Conservation (phyloP, 35 echinoderm and acorn worm genomes). For the Amphiura filiformis region DNA sequence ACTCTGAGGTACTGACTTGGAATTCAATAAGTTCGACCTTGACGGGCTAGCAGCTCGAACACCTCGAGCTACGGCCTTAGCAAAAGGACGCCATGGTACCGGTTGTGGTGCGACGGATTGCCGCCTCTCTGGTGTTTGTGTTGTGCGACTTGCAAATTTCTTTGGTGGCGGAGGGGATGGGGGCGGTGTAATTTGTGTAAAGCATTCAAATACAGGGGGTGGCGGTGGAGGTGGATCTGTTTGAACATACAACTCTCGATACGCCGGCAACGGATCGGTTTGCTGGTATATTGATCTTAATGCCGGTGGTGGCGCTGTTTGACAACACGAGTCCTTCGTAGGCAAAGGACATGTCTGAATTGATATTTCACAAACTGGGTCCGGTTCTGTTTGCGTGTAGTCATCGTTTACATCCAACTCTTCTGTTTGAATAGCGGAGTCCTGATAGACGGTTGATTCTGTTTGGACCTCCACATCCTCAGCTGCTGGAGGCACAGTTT, state of each 20-base stretch:
- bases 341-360: not conserved
- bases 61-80: no score
- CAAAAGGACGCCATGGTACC: not conserved
- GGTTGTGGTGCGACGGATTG: not conserved
- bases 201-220: not conserved
- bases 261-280: not conserved
- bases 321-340: not conserved
- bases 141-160: not conserved
- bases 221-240: not conserved
- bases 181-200: not conserved
- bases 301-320: not conserved
- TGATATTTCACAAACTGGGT: not conserved
- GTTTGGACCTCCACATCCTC: not conserved
- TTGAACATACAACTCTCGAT: not conserved
- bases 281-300: not conserved
- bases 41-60: not conserved
- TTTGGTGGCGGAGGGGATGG: not conserved
- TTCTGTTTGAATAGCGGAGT: not conserved
- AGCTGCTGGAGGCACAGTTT: not conserved
- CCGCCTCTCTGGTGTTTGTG: not conserved
- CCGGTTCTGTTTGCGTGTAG: not conserved
- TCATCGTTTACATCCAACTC: not conserved
- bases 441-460: not conserved
- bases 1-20: not conserved
- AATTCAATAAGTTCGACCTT: not conserved